Evolutionary conservation across 2,113 vertebrate species (phyloP).

Genomic region (Rhineura floridana): DNA sequence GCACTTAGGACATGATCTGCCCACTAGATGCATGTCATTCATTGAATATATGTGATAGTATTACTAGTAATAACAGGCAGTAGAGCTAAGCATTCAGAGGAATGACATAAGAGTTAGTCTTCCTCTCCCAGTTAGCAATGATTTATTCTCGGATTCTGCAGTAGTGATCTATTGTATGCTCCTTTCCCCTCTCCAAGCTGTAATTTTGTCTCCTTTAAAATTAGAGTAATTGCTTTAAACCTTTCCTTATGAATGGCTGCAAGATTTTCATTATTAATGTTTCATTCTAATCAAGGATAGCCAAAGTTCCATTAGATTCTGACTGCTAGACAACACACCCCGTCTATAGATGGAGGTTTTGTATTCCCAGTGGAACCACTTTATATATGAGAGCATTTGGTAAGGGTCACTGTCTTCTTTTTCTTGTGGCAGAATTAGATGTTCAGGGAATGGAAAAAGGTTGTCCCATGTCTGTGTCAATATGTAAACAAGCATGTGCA

Average conservation of each 20-base stretch:
- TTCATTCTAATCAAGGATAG: slow-evolving; percentile 28
- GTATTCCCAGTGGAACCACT: not conserved
- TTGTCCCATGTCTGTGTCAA: not conserved
- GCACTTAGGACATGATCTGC: not conserved
- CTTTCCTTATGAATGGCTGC: slow-evolving; percentile 3
- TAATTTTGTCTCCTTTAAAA: slow-evolving; percentile 27
- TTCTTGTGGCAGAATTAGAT: slow-evolving; percentile 10
- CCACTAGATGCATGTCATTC: slow-evolving; percentile 19
- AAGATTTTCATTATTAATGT: slow-evolving; percentile 36
- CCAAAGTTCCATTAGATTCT: slow-evolving; percentile 23
- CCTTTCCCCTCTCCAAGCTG: slow-evolving; percentile 8
- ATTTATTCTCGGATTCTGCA: slow-evolving; percentile 17
- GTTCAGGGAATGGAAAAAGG: not conserved
- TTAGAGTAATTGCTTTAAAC: slow-evolving; percentile 32
- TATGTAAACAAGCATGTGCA: not conserved
- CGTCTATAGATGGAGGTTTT: not conserved
- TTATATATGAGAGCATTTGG: slow-evolving; percentile 27
- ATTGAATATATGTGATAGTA: slow-evolving; percentile 9
- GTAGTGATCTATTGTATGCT: not conserved
- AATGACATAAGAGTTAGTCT: not conserved
- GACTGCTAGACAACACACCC: not conserved
- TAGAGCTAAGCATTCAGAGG: not conserved
- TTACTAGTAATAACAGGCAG: not conserved
- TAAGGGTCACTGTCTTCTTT: not conserved
- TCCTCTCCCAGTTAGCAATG: not conserved